A percentile compares a stretch with the other conserved stretches of the same genome.
Evolutionary conservation across 2,113 vertebrate genomes (phyloP).

Genomic region (Ivindomyrus marchei): DNA sequence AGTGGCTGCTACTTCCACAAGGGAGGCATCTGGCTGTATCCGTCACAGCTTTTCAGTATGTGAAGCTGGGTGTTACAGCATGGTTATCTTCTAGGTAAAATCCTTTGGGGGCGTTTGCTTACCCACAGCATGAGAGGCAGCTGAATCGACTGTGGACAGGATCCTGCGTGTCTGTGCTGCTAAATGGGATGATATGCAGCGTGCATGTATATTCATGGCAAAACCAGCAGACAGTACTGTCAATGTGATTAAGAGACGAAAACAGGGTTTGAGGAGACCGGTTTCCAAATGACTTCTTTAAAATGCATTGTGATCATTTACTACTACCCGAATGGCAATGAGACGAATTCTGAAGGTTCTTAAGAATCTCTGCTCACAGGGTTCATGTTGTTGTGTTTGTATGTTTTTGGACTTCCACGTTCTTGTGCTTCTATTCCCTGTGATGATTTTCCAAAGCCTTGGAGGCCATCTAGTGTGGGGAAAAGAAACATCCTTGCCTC

Average conservation of each 20-base stretch:
- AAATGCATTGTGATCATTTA: background rate
- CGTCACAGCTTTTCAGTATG: background rate
- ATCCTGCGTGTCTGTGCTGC: background rate
- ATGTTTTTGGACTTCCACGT: background rate
- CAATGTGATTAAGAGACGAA: background rate
- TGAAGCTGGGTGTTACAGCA: background rate
- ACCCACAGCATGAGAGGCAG: background rate
- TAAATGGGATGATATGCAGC: background rate
- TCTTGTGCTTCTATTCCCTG: background rate
- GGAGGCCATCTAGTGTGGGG: slow-evolving; percentile 31
- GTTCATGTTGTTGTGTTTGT: background rate
- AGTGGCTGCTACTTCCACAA: background rate
- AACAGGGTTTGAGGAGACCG: background rate
- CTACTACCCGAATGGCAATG: background rate
- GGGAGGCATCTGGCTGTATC: background rate
- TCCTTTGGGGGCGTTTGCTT: background rate
- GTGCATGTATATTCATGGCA: background rate
- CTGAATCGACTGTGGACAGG: background rate
- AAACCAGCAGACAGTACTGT: background rate
- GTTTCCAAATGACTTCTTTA: background rate
- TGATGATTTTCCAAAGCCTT: background rate
- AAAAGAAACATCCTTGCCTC: background rate
- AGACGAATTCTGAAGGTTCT: background rate
- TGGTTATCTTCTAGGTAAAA: background rate
- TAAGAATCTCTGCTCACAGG: background rate